Percentiles rank a stretch among this genome's conserved stretches.
These are phyloP conservation scores for Albula glossodonta DNA, from an alignment of 2,113 vertebrate genomes.

Conservation along the genomic window DNA sequence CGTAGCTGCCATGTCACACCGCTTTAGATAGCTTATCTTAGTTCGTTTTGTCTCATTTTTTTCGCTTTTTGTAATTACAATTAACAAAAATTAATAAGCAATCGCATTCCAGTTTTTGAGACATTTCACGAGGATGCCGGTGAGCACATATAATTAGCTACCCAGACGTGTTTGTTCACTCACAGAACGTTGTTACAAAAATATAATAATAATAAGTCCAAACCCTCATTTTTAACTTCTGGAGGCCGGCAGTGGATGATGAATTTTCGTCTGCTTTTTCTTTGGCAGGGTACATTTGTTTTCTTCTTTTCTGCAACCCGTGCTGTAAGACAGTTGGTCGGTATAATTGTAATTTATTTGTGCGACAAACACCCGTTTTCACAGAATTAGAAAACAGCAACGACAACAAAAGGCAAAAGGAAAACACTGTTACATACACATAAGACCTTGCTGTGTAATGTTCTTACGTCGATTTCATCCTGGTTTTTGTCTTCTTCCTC, in stretches of 20 bases:
- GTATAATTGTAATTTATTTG: slow-evolving; percentile 45
- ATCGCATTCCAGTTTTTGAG: slow-evolving; percentile 17
- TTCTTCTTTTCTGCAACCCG: slow-evolving; percentile 53
- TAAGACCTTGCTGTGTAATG: slow-evolving; percentile 28
- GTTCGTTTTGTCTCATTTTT: not conserved
- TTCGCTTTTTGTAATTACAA: slow-evolving; percentile 23
- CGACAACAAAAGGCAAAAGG: slow-evolving; percentile 16
- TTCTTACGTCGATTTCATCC: slow-evolving; percentile 40
- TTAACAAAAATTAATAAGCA: slow-evolving; percentile 18
- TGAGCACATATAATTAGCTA: slow-evolving; percentile 19
- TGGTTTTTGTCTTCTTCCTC: slow-evolving; percentile 46
- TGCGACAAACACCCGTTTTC: slow-evolving; percentile 27
- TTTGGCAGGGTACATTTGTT: slow-evolving; percentile 51
- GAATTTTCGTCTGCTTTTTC: slow-evolving; percentile 46
- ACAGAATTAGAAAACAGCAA: slow-evolving; percentile 24
- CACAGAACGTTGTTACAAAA: slow-evolving; percentile 16
- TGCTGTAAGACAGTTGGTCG: slow-evolving; percentile 44
- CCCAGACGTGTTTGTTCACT: not conserved
- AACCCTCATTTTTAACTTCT: slow-evolving; percentile 50
- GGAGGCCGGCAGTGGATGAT: slow-evolving; percentile 36
- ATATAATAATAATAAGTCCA: slow-evolving; percentile 33
- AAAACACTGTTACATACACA: slow-evolving; percentile 39
- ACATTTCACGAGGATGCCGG: slow-evolving; percentile 14
- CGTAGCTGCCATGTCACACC: not conserved
- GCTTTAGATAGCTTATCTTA: not conserved